Conservation (phyloP, 2,113 vertebrate species). For the Stigmatopora argus region DNA sequence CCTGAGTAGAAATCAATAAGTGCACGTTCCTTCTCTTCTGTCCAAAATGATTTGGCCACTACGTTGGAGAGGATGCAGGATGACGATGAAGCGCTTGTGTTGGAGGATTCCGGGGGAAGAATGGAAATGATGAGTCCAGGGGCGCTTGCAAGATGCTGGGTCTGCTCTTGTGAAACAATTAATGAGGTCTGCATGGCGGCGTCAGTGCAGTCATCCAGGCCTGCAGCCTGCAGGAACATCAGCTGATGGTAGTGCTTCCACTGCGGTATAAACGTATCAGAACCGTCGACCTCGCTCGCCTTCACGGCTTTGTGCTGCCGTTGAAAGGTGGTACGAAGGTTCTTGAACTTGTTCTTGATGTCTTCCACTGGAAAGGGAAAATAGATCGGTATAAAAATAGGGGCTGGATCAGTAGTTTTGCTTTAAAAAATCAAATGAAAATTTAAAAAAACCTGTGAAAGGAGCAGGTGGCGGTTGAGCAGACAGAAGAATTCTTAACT, state of each 20-base stretch:
- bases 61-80: constrained; percentile 20
- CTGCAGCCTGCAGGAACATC: constrained; percentile 53
- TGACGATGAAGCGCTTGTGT: constrained; percentile 8
- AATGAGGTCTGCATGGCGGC: neutral
- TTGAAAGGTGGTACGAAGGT: constrained; percentile 57
- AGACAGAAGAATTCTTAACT: constrained; percentile 43
- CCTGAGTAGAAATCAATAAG: constrained; percentile 53
- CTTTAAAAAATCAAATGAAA: too few species aligned
- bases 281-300: constrained; percentile 18
- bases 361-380: constrained; percentile 44
- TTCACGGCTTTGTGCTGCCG: constrained; percentile 51
- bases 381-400: neutral
- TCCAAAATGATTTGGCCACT: constrained; percentile 45
- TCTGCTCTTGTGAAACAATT: constrained; percentile 14
- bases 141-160: neutral
- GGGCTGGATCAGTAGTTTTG: neutral
- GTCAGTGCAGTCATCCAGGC: neutral
- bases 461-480: constrained; percentile 34
- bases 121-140: constrained; percentile 19
- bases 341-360: constrained; percentile 59
- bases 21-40: constrained; percentile 42
- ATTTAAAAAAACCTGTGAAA: constrained; percentile 32
- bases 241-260: constrained; percentile 60
- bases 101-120: constrained; percentile 14
- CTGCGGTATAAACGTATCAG: constrained; percentile 38